These are phyloP conservation scores for Ictidomys tridecemlineatus DNA, from an alignment of 2,113 vertebrate species.

Conservation along the genomic window DNA sequence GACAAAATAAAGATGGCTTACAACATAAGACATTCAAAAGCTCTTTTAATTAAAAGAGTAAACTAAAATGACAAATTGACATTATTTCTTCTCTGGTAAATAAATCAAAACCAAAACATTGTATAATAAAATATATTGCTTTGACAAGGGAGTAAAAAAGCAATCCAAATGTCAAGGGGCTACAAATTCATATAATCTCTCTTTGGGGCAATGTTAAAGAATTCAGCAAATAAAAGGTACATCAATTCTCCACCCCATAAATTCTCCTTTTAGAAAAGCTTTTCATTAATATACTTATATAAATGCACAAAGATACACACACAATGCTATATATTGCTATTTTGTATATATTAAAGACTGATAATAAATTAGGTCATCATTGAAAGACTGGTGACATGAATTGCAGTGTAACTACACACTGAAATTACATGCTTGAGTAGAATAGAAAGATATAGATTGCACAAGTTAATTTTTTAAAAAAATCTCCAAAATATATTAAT, in stretches of 20 bases:
- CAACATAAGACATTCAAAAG: background rate
- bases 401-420: background rate
- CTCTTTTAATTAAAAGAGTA: background rate
- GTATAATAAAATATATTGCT: background rate
- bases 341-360: background rate
- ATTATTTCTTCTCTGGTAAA: background rate
- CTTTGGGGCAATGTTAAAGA: background rate
- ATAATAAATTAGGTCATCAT: background rate
- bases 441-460: background rate
- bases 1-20: background rate
- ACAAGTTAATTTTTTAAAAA: background rate
- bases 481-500: background rate
- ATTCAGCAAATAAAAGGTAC: background rate
- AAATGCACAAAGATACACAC: background rate
- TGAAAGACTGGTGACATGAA: background rate
- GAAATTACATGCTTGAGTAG: background rate
- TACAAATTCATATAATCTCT: background rate
- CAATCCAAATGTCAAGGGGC: background rate
- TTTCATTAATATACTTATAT: background rate
- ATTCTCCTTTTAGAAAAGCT: conserved; percentile 28
- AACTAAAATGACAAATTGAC: background rate
- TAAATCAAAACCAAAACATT: background rate
- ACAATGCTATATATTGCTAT: background rate
- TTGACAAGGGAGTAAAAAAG: background rate
- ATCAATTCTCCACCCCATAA: background rate